Percentiles rank a stretch among this genome's conserved stretches.
These are phyloP conservation scores for Drosophila meridionalis DNA, from an alignment of 2,888 invertebrate species.

Conservation along the genomic window DNA sequence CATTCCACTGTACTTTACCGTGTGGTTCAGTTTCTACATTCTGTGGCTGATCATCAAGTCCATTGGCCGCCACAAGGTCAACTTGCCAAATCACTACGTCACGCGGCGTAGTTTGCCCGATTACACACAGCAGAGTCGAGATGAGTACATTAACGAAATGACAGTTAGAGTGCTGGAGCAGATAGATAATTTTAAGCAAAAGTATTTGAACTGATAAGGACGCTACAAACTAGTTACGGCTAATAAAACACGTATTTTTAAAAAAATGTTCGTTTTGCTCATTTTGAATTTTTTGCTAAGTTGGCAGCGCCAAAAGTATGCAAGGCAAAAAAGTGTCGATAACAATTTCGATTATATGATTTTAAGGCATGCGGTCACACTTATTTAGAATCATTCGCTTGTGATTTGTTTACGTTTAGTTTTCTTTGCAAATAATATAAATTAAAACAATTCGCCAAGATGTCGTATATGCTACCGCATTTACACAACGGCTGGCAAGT, in stretches of 20 bases:
- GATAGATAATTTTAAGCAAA: conserved; percentile 83
- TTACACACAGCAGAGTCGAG: conserved; percentile 62
- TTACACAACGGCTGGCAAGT: conserved; percentile 99
- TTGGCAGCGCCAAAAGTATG: conserved; percentile 17
- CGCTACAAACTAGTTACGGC: conserved; percentile 38
- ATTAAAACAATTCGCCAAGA: conserved; percentile 85
- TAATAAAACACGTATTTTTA: conserved; percentile 53
- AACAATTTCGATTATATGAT: neutral
- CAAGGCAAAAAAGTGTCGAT: conserved; percentile 28
- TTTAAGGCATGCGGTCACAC: conserved; percentile 6
- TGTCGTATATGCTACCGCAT: conserved; percentile 99
- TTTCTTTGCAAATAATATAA: conserved; percentile 22
- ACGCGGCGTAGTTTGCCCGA: conserved; percentile 75
- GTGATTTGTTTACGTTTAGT: conserved; percentile 64
- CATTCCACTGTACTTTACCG: conserved; percentile 89
- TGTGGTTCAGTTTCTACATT: conserved; percentile 88
- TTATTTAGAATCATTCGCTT: conserved; percentile 7
- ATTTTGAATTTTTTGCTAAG: conserved; percentile 15
- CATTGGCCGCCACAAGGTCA: conserved; percentile 88
- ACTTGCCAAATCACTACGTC: conserved; percentile 84
- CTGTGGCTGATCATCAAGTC: conserved; percentile 89
- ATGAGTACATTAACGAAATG: conserved; percentile 82
- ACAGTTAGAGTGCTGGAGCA: conserved; percentile 82
- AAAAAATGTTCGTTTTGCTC: neutral
- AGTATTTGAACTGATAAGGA: conserved; percentile 70